phyloP scores from a whole-genome alignment of 2,797 vertebrate species.

The Hyperoplus lanceolatus region DNA sequence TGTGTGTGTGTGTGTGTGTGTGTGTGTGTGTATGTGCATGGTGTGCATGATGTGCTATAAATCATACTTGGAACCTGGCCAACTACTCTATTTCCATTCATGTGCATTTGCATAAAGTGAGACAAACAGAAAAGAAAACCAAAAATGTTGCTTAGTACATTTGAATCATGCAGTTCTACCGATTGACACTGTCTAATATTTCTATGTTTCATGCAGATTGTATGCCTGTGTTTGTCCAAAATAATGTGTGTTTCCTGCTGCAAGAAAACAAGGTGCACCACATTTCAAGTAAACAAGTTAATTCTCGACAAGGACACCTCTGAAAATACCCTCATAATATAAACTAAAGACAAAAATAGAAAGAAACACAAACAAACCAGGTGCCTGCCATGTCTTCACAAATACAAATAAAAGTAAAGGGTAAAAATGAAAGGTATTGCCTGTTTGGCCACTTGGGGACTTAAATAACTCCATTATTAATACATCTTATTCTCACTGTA shows the following conservation, averaged over 20 bases:
- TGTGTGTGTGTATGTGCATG: too few species aligned
- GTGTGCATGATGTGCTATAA: conserved; percentile 19
- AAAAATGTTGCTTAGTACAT: background rate
- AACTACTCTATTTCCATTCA: conserved; percentile 2
- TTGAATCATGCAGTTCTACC: background rate
- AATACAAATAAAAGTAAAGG: background rate
- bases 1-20: too few species aligned
- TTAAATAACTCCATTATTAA: too few species aligned
- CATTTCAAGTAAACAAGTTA: conserved; percentile 9
- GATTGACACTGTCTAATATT: background rate
- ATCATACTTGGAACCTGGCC: conserved; percentile 50
- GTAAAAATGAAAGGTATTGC: background rate
- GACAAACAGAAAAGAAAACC: background rate
- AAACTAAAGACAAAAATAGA: background rate
- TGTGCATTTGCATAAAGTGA: too few species aligned
- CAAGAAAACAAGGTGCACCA: background rate
- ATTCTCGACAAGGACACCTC: background rate
- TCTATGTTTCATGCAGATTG: background rate
- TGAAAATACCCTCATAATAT: background rate
- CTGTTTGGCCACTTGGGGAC: background rate
- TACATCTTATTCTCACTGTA: too few species aligned
- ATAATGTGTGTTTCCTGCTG: background rate
- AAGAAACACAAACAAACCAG: background rate
- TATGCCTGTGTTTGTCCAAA: background rate
- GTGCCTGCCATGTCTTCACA: background rate